phyloP scores from a whole-genome alignment of 2,888 invertebrate species.

The Argyresthia albistria region DNA sequence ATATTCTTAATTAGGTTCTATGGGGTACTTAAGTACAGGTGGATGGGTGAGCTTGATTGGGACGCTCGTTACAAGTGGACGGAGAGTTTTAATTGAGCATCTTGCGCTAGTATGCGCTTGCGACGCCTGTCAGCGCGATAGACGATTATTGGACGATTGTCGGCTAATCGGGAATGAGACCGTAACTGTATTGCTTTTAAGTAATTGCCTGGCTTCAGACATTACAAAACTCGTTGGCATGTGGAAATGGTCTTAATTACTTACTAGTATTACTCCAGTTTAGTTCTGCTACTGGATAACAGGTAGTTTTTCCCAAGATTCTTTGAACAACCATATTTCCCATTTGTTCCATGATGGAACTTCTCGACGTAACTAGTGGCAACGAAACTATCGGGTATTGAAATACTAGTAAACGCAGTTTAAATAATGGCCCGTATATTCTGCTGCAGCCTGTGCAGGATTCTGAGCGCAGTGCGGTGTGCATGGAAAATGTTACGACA shows the following conservation, averaged over 20 bases:
- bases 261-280: too few species aligned
- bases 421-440: background rate
- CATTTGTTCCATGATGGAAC: too few species aligned
- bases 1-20: constrained; percentile 16
- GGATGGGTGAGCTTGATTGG: background rate
- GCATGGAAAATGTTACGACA: background rate
- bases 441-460: background rate
- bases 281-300: too few species aligned
- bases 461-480: background rate
- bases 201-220: too few species aligned
- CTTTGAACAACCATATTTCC: too few species aligned
- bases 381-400: too few species aligned
- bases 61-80: constrained; percentile 1
- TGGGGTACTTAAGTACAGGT: constrained; percentile 9
- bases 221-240: too few species aligned
- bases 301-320: too few species aligned
- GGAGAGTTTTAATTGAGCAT: background rate
- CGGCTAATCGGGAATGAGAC: background rate
- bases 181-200: too few species aligned
- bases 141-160: background rate
- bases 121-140: background rate
- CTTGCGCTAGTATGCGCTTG: background rate
- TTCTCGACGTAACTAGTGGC: too few species aligned
- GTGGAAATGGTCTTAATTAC: too few species aligned
- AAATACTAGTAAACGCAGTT: too few species aligned